Percentiles rank a stretch among this genome's conserved stretches.
phyloP scores from a whole-genome alignment of 2,888 invertebrate species.

The Andrena flavipes region DNA sequence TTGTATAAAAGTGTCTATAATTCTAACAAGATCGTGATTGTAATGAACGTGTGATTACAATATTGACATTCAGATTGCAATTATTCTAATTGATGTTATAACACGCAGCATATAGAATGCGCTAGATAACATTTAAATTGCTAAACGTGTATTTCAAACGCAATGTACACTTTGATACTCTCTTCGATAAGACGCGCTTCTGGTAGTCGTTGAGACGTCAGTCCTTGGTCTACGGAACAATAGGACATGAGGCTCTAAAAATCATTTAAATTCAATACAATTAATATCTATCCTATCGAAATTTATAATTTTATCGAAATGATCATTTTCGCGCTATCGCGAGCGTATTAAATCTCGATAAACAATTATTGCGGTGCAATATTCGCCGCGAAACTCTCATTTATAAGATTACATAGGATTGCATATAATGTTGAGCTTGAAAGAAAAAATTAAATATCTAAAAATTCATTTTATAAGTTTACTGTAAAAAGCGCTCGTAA shows the following conservation, averaged over 20 bases:
- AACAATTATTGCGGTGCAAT: neutral
- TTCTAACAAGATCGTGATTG: neutral
- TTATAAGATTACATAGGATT: neutral
- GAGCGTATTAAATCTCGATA: neutral
- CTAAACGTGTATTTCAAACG: conserved; percentile 26
- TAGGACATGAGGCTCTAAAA: conserved; percentile 93
- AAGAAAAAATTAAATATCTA: neutral
- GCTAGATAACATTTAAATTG: neutral
- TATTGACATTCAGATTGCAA: neutral
- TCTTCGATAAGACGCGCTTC: conserved; percentile 34
- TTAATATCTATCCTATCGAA: neutral
- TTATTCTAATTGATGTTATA: neutral
- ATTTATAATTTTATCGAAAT: neutral
- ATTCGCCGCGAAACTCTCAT: neutral
- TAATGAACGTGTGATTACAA: neutral
- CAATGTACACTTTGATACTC: conserved; percentile 29
- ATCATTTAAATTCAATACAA: conserved; percentile 25
- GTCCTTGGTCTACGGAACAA: conserved; percentile 89
- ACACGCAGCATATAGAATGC: neutral
- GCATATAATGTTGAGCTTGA: neutral
- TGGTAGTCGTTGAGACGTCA: conserved; percentile 55
- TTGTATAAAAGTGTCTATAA: neutral
- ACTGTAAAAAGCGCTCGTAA: neutral
- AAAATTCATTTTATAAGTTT: neutral
- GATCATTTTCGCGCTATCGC: neutral